Conservation (phyloP, 1,140 invertebrate species). For the Mesaphorura yosii region DNA sequence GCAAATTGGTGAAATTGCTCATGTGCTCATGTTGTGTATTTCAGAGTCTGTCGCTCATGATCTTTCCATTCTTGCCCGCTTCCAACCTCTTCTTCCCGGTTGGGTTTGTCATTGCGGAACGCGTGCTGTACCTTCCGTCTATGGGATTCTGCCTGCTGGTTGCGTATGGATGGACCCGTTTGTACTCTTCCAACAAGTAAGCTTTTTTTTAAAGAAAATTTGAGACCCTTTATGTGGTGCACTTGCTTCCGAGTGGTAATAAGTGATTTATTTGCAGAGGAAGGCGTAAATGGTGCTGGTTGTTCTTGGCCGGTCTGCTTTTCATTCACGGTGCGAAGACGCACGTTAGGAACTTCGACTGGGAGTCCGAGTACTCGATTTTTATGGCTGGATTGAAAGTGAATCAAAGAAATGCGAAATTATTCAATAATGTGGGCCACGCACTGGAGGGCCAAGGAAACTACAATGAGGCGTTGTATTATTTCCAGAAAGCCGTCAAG, state of each 20-base stretch:
- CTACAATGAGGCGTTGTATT: constrained; percentile 73
- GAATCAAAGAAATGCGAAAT: constrained; percentile 83
- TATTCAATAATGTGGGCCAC: constrained; percentile 95
- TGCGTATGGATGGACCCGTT: constrained; percentile 56
- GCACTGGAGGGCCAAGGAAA: constrained; percentile 74
- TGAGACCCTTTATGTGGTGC: background rate
- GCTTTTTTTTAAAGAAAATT: background rate
- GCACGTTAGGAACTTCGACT: constrained; percentile 74
- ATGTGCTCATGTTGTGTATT: constrained; percentile 1
- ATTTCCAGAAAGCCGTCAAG: constrained; percentile 80
- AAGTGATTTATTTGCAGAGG: constrained; percentile 3
- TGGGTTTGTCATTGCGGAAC: constrained; percentile 91
- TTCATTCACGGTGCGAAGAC: constrained; percentile 68
- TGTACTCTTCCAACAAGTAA: constrained; percentile 28
- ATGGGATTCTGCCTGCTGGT: constrained; percentile 93
- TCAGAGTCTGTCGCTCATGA: constrained; percentile 68
- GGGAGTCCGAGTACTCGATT: constrained; percentile 83
- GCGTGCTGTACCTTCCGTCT: constrained; percentile 90
- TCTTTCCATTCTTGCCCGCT: constrained; percentile 86
- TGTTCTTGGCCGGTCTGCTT: constrained; percentile 53
- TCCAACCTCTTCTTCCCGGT: constrained; percentile 95
- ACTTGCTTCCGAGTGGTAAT: background rate
- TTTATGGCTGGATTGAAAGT: constrained; percentile 84
- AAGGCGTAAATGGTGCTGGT: constrained; percentile 41
- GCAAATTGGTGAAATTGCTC: background rate